Conservation (phyloP, 2,797 vertebrate species). For the Silurus lanzhouensis region DNA sequence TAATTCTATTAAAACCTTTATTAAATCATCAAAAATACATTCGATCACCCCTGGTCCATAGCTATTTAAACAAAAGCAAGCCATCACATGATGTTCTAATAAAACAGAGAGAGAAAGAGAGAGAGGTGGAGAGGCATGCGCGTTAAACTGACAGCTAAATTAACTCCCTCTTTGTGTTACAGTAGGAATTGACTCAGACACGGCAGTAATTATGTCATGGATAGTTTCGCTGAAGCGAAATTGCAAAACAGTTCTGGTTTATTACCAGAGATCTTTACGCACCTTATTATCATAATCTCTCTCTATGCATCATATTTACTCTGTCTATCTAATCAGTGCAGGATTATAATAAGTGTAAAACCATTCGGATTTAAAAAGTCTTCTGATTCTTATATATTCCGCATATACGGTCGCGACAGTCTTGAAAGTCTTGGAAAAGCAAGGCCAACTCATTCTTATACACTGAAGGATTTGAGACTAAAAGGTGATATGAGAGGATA, state of each 20-base stretch:
- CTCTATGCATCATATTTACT: slow-evolving; percentile 19
- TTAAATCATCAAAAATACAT: slow-evolving; percentile 64
- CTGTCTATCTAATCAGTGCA: neutral
- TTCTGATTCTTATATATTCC: neutral
- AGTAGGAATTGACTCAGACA: slow-evolving; percentile 74
- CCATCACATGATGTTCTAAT: slow-evolving; percentile 56
- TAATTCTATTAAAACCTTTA: slow-evolving; percentile 67
- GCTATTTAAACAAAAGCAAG: slow-evolving; percentile 68
- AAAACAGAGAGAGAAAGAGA: slow-evolving; percentile 33
- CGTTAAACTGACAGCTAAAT: slow-evolving; percentile 71
- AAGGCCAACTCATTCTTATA: no score
- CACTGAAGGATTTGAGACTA: no score
- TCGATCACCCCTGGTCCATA: slow-evolving; percentile 49
- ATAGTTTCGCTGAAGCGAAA: slow-evolving; percentile 66
- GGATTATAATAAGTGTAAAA: neutral
- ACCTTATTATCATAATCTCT: slow-evolving; percentile 27
- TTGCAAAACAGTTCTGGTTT: slow-evolving; percentile 62
- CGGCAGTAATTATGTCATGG: slow-evolving; percentile 74
- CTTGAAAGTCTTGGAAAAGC: neutral
- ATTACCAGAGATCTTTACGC: slow-evolving; percentile 65
- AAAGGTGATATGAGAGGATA: no score
- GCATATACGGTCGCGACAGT: no score
- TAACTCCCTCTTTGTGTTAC: slow-evolving; percentile 62
- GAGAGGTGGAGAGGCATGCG: slow-evolving; percentile 40
- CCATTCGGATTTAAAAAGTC: neutral